Conservation (phyloP, 53 echinoderm and acorn worm genomes). For the Zoroaster sp. region DNA sequence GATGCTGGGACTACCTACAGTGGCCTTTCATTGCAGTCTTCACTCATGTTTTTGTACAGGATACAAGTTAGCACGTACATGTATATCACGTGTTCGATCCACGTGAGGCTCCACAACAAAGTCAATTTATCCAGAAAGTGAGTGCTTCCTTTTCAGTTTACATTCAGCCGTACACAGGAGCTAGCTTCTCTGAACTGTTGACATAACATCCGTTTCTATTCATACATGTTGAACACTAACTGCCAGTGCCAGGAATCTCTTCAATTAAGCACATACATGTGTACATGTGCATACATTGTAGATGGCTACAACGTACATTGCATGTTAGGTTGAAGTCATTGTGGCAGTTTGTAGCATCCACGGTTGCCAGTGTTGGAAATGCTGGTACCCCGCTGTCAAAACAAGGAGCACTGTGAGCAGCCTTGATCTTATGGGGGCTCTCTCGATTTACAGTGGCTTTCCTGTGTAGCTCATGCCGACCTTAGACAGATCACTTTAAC, state of each 20-base stretch:
- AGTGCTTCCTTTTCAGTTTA: constrained; percentile 1
- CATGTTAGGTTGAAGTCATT: not conserved
- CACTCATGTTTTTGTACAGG: not conserved
- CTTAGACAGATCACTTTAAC: constrained; percentile 19
- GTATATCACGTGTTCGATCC: not conserved
- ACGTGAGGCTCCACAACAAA: not conserved
- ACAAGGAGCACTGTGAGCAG: constrained; percentile 8
- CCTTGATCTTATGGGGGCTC: constrained; percentile 14
- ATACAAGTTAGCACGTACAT: not conserved
- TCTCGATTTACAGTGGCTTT: constrained; percentile 30
- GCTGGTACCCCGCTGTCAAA: not conserved
- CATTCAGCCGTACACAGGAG: not conserved
- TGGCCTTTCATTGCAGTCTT: not conserved
- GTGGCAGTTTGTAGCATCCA: too few species aligned
- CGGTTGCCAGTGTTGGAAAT: not conserved
- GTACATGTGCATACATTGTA: too few species aligned
- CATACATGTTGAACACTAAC: not conserved
- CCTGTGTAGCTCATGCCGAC: not conserved
- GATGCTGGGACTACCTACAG: too few species aligned
- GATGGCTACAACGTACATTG: not conserved
- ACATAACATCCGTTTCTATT: constrained; percentile 21
- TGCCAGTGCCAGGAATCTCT: not conserved
- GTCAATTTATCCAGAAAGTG: constrained; percentile 39
- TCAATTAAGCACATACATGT: not conserved
- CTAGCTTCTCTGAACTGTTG: not conserved